Evolutionary conservation across 2,888 invertebrate species (phyloP).

Genomic region (Strigamia transsilvanica): DNA sequence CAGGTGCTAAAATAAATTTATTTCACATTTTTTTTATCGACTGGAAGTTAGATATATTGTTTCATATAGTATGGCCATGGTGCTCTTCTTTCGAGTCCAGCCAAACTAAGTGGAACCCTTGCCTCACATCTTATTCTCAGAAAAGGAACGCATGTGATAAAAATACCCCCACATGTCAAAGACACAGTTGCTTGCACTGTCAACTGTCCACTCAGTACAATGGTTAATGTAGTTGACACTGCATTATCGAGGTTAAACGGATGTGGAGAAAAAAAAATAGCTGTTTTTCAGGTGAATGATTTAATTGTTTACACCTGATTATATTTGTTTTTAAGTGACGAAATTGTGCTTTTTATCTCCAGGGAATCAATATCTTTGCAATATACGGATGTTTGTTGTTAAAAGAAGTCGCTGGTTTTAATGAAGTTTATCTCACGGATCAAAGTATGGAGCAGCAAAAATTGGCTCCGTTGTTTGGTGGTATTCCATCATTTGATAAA

Average conservation of each 20-base stretch:
- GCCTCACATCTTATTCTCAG: slow-evolving; percentile 58
- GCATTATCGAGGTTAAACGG: slow-evolving; percentile 52
- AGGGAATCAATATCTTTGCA: slow-evolving; percentile 57
- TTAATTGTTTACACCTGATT: slow-evolving; percentile 1
- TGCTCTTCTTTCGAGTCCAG: slow-evolving; percentile 56
- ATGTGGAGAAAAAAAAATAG: slow-evolving; percentile 54
- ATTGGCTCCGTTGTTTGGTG: slow-evolving; percentile 57
- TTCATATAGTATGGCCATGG: slow-evolving; percentile 58
- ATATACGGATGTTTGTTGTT: slow-evolving; percentile 57
- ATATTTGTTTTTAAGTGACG: not conserved
- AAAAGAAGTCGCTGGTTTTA: slow-evolving; percentile 56
- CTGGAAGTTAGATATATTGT: not conserved
- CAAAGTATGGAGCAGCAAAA: slow-evolving; percentile 55
- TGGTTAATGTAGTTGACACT: slow-evolving; percentile 58
- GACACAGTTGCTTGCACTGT: slow-evolving; percentile 58
- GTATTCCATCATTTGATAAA: slow-evolving; percentile 55
- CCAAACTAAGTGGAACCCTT: slow-evolving; percentile 59
- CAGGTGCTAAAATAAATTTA: slow-evolving; percentile 41
- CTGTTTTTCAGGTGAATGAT: slow-evolving; percentile 57
- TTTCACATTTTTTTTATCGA: not conserved
- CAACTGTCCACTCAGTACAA: slow-evolving; percentile 59
- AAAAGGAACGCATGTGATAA: slow-evolving; percentile 58
- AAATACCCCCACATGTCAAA: slow-evolving; percentile 57
- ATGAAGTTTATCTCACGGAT: slow-evolving; percentile 56
- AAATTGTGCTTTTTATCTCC: not conserved